These are phyloP conservation scores for Diabrotica balteata DNA, from an alignment of 2,888 invertebrate species.

Conservation along the genomic window DNA sequence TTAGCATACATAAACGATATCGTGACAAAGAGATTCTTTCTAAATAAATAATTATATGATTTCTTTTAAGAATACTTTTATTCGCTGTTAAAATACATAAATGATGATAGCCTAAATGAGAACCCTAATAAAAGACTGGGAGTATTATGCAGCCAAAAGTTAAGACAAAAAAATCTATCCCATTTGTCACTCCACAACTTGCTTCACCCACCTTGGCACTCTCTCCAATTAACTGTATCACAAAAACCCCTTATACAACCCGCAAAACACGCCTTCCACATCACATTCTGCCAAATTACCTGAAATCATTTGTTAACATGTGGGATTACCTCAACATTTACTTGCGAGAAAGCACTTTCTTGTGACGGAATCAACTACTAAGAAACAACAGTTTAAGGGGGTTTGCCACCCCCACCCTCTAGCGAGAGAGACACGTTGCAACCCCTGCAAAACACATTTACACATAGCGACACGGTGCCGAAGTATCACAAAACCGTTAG, in stretches of 20 bases:
- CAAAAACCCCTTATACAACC: slow-evolving; percentile 15
- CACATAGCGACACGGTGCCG: slow-evolving; percentile 40
- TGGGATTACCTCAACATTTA: slow-evolving; percentile 43
- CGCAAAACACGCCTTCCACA: slow-evolving; percentile 32
- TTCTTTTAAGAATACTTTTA: too few species aligned
- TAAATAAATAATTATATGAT: too few species aligned
- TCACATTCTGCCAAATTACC: slow-evolving; percentile 34
- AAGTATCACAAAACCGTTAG: slow-evolving; percentile 46
- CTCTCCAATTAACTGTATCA: slow-evolving; percentile 19
- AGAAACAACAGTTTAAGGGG: slow-evolving; percentile 46
- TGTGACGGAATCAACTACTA: slow-evolving; percentile 45
- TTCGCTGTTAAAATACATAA: too few species aligned
- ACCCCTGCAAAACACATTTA: slow-evolving; percentile 23
- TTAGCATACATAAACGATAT: too few species aligned
- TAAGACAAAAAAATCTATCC: slow-evolving; percentile 10
- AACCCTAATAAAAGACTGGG: too few species aligned
- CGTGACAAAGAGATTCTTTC: too few species aligned
- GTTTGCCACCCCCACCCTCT: slow-evolving; percentile 28
- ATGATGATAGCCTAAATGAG: too few species aligned
- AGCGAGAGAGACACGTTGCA: slow-evolving; percentile 21
- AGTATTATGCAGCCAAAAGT: background rate
- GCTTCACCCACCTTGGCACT: slow-evolving; percentile 6
- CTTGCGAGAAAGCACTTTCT: slow-evolving; percentile 40
- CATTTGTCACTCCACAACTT: slow-evolving; percentile 4
- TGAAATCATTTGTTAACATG: slow-evolving; percentile 46